Base-by-base conservation (phyloP, 2,888 invertebrate species). In the Noctua comes region DNA sequence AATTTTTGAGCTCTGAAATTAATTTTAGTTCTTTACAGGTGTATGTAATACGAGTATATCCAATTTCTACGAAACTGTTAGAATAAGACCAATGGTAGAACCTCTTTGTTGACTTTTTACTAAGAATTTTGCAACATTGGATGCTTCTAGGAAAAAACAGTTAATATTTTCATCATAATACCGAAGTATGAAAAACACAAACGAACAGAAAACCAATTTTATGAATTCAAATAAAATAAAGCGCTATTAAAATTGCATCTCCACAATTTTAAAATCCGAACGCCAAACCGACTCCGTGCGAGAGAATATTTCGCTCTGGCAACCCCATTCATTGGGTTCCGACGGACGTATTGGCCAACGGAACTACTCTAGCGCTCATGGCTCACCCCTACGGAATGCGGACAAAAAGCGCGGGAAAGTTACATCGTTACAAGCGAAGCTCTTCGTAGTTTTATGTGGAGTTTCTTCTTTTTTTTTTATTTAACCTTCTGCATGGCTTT, bases 261-360 rank as follows among this genome's bases (percentile, higher is more conserved):
- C 75, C 86, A 66, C 76, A 51, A 66, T 85, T 85, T 84, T 68
- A 72, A 84, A 85, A 84, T 77, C 74, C 84, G 54, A 84, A 83
- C 76, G 43, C 79, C 83, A 76, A 76, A 83, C 86, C 72, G 76
- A 85, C 57, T 74, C 27, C 24, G 68, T 64, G 62, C 79, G 71
- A 66, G 82, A 70, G 79, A 88, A 81, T 79, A 88, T 86, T 86
- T 86, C 88, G 83, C 86, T 86, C 83, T 64, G 69, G 83, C 79
- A 78, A 84, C 40, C 84, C 79, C 84, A 87, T 87, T 87, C 88
- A 86, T 88, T 77, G 79, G 77, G 79, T 79, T 86, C 86, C 75
- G 77, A 77, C 85, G 80, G 83, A 85, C 85, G 87, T 86, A 86
- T 87, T 85, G 87, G 87, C 73, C 18, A 73, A 76, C 87, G 82